A percentile compares a stretch with the other conserved stretches of the same genome.
Conservation (phyloP, 2,113 vertebrate genomes). For the Istiophorus platypterus region DNA sequence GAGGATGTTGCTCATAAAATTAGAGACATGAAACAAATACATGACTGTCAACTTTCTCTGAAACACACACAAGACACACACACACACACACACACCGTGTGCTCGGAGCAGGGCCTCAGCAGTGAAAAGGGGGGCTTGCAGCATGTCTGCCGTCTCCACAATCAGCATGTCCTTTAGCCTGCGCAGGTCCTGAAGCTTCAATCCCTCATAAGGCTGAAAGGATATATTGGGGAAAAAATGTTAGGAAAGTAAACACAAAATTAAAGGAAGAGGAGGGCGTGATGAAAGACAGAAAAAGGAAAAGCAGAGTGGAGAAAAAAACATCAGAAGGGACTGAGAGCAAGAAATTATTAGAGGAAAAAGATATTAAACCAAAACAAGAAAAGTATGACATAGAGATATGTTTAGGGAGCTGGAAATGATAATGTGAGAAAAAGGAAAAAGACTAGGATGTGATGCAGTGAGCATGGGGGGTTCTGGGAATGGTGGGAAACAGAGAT, state of each 20-base stretch:
- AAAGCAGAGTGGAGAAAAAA: neutral
- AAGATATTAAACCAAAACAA: neutral
- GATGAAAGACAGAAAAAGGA: neutral
- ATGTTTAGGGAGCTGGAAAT: conserved; percentile 13
- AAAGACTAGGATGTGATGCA: conserved; percentile 29
- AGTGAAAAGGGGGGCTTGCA: conserved; percentile 97
- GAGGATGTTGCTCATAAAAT: conserved; percentile 3
- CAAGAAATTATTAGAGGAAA: neutral
- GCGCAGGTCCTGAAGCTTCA: conserved; percentile 95
- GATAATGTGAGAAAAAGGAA: conserved; percentile 11
- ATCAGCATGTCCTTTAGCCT: conserved; percentile 98
- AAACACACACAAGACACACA: conserved; percentile 62
- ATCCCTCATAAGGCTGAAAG: conserved; percentile 92
- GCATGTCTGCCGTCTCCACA: conserved; percentile 98
- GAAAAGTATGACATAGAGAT: neutral
- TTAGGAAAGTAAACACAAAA: neutral
- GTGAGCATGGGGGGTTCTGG: neutral
- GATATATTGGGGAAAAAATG: conserved; percentile 5
- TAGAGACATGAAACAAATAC: neutral
- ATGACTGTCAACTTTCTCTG: neutral
- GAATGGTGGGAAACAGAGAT: conserved; percentile 37
- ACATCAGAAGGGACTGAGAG: neutral
- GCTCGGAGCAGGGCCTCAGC: conserved; percentile 97
- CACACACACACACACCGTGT: conserved; percentile 89
- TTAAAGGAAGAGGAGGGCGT: neutral